A percentile compares a stretch with the other conserved stretches of the same genome.
Conservation (phyloP, 2,888 invertebrate genomes). For the Chloroclystis v-ata region DNA sequence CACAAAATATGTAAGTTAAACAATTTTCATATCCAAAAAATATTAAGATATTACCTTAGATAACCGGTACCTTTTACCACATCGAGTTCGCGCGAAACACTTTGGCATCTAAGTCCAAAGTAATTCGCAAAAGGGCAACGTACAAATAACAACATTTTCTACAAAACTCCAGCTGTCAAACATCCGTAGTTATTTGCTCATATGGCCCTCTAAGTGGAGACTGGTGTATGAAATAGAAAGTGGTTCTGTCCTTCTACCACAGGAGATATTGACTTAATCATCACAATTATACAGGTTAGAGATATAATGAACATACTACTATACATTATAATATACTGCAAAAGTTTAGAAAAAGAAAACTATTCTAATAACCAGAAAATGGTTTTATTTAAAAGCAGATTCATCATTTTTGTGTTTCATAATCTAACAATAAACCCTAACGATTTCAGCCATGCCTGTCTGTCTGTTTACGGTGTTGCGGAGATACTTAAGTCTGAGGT, state of each 20-base stretch:
- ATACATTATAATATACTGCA: too few relatives aligned
- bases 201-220: conserved; percentile 21
- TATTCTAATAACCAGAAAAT: too few relatives aligned
- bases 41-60: not conserved
- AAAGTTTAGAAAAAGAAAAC: too few relatives aligned
- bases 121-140: conserved; percentile 10
- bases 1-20: too few relatives aligned
- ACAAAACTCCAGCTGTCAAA: not conserved
- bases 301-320: too few relatives aligned
- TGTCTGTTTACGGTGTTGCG: too few relatives aligned
- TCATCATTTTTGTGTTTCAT: too few relatives aligned
- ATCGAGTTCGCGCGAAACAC: not conserved
- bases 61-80: not conserved
- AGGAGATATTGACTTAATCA: conserved; percentile 18
- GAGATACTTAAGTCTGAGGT: too few relatives aligned
- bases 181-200: conserved; percentile 12
- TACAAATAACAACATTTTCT: conserved; percentile 12
- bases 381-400: too few relatives aligned
- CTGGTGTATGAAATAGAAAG: conserved; percentile 44
- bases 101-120: conserved; percentile 9
- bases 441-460: too few relatives aligned
- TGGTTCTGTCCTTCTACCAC: conserved; percentile 22
- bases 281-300: not conserved
- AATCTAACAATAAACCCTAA: too few relatives aligned
- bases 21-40: too few relatives aligned